These are phyloP conservation scores for Beroe forskalii DNA, from an alignment of 37 sponge, comb jelly and placozoan genomes.

Conservation along the genomic window DNA sequence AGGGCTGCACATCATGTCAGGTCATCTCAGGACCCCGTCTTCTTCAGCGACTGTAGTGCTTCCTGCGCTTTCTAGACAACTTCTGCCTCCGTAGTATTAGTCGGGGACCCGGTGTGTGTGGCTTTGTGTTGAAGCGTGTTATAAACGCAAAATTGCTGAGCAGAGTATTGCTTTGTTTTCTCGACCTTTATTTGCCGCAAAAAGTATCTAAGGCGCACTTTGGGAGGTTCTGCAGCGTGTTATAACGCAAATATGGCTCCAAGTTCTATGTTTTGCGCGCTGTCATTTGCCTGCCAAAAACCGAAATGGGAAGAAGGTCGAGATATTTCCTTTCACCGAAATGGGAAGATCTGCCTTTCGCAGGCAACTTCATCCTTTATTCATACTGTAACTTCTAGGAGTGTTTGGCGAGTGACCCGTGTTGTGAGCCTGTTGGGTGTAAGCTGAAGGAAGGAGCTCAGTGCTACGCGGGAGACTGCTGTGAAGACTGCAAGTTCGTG, in stretches of 20 bases:
- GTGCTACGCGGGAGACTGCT: conserved; percentile 56
- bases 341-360: too few species aligned
- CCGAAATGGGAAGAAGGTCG: too few species aligned
- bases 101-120: conserved; percentile 69
- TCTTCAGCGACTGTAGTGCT: conserved; percentile 33
- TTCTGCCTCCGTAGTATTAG: conserved; percentile 41
- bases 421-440: conserved; percentile 66
- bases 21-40: neutral
- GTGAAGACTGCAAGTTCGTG: conserved; percentile 25
- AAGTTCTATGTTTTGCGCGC: too few species aligned
- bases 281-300: too few species aligned
- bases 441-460: conserved; percentile 61
- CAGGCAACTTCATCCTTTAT: too few species aligned
- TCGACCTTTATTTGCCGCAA: neutral
- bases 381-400: conserved; percentile 16
- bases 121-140: conserved; percentile 68
- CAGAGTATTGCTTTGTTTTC: neutral
- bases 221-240: too few species aligned
- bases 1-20: neutral
- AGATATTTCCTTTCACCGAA: too few species aligned
- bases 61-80: neutral
- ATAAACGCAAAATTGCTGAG: conserved; percentile 67
- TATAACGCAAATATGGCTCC: too few species aligned
- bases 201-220: neutral
- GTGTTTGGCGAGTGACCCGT: conserved; percentile 66